These are phyloP conservation scores for Ascaphus truei DNA, from an alignment of 2,113 vertebrate genomes.

Conservation along the genomic window DNA sequence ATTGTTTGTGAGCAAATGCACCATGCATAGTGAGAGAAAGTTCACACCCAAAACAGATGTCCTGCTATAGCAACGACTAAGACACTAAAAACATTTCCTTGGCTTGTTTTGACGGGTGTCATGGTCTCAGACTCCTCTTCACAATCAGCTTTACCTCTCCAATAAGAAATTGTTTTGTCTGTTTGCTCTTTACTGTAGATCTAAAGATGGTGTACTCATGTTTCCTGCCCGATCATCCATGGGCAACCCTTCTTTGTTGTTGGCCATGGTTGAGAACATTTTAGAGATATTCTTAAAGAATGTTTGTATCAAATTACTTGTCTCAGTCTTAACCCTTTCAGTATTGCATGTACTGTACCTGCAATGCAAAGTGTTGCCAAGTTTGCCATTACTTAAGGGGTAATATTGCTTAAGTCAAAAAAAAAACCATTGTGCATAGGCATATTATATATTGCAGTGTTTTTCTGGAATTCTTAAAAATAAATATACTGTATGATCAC, in stretches of 20 bases:
- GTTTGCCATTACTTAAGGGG: too few species aligned
- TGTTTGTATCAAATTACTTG: background rate
- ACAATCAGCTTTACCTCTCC: background rate
- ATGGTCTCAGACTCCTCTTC: conserved; percentile 9
- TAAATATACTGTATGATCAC: too few species aligned
- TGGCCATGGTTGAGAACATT: conserved; percentile 4
- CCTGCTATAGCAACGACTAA: conserved; percentile 30
- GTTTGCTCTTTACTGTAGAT: background rate
- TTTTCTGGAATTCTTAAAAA: too few species aligned
- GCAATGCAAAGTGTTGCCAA: too few species aligned
- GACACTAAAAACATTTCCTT: conserved; percentile 7
- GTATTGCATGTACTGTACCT: too few species aligned
- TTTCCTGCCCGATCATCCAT: background rate
- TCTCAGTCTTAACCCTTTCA: background rate
- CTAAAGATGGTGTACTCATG: background rate
- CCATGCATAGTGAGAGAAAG: background rate
- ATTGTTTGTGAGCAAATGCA: background rate
- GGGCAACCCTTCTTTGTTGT: background rate
- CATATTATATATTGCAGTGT: too few species aligned
- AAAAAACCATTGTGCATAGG: too few species aligned
- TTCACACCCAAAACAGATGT: background rate
- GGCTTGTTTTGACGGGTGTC: conserved; percentile 31
- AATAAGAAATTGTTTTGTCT: conserved; percentile 15
- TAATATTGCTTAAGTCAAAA: too few species aligned
- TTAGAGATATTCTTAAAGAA: conserved; percentile 9